Conservation (phyloP, 2,888 invertebrate species). For the Sphaerophoria rueppellii region DNA sequence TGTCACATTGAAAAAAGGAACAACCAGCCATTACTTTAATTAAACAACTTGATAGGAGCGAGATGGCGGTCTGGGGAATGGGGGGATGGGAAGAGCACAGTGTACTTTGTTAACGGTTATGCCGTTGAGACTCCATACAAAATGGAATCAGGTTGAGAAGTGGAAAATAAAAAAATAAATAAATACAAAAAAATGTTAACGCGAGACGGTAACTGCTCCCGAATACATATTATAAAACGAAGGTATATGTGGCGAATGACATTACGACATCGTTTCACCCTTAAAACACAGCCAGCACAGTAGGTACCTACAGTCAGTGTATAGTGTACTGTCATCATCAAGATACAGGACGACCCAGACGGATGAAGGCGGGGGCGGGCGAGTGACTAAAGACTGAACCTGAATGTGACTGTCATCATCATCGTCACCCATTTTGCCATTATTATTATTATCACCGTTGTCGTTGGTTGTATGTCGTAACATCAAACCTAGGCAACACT, state of each 20-base stretch:
- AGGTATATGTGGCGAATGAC: conserved; percentile 48
- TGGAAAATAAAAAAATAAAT: conserved; percentile 10
- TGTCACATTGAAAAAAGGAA: conserved; percentile 62
- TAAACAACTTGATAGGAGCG: conserved; percentile 57
- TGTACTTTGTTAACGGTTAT: conserved; percentile 21
- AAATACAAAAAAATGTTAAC: conserved; percentile 39
- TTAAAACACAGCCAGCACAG: conserved; percentile 34
- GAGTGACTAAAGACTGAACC: neutral
- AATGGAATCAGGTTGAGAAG: conserved; percentile 61
- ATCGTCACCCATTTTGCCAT: conserved; percentile 66
- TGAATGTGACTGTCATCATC: conserved; percentile 57
- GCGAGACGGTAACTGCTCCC: conserved; percentile 46
- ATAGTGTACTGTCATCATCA: too few relatives aligned
- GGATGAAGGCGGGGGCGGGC: neutral
- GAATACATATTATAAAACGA: conserved; percentile 30
- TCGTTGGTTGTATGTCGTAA: conserved; percentile 55
- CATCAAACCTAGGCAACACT: conserved; percentile 68
- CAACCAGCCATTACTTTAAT: conserved; percentile 72
- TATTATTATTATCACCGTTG: conserved; percentile 65
- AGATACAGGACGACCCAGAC: too few relatives aligned
- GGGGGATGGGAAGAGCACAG: neutral
- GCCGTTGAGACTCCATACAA: conserved; percentile 35
- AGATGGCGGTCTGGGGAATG: neutral
- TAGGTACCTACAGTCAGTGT: neutral
- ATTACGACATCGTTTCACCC: conserved; percentile 58